Evolutionary conservation across 2,113 vertebrate species (phyloP).

Genomic region (Poeciliopsis retropinna): DNA sequence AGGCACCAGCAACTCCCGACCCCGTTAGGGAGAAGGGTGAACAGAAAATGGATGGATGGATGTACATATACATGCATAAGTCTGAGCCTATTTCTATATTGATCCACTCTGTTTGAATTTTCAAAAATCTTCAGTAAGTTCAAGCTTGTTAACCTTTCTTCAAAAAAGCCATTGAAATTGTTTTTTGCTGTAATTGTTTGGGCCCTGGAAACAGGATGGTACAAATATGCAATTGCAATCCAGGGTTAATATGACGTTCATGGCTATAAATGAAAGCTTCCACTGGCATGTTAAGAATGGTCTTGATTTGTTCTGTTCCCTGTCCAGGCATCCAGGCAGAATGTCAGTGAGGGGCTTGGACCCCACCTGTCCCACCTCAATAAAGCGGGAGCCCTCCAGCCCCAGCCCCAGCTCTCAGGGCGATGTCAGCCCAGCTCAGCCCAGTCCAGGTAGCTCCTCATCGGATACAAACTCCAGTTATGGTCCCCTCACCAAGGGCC

Average conservation of each 20-base stretch:
- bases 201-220: background rate
- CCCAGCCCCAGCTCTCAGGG: slow-evolving; percentile 94
- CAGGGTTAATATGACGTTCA: background rate
- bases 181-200: background rate
- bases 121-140: too few relatives aligned
- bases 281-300: background rate
- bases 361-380: slow-evolving; percentile 90
- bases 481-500: slow-evolving; percentile 87
- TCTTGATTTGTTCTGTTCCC: background rate
- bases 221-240: background rate
- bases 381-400: slow-evolving; percentile 97
- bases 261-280: background rate
- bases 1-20: too few relatives aligned
- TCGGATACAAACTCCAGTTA: slow-evolving; percentile 97
- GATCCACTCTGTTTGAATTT: too few relatives aligned
- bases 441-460: slow-evolving; percentile 93
- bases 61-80: too few relatives aligned
- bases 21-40: too few relatives aligned
- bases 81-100: background rate
- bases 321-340: slow-evolving; percentile 90
- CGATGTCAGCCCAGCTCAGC: slow-evolving; percentile 91
- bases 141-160: too few relatives aligned
- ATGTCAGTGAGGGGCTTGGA: slow-evolving; percentile 98
- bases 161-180: too few relatives aligned
- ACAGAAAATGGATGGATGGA: too few relatives aligned